These are phyloP conservation scores for roundworm (Caenorhabditis elegans) DNA, from an alignment of 1,140 invertebrate genomes.

Conservation along the genomic window WBcel235 BX284602.5:365501-366000, in stretches of 20 bases:
- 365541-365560: conserved; percentile 61
- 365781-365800: conserved; percentile 62
- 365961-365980: conserved; percentile 65
- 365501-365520: conserved; percentile 49
- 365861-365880: background rate
- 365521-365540: conserved; percentile 61
- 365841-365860: background rate
- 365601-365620: conserved; percentile 61
- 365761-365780: conserved; percentile 40
- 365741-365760: conserved; percentile 57
- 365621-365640: conserved; percentile 60
- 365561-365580: conserved; percentile 63
- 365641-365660: conserved; percentile 60
- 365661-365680: conserved; percentile 56
- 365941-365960: conserved; percentile 43
- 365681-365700: background rate
- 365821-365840: conserved; percentile 55
- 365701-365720: conserved; percentile 54
- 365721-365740: conserved; percentile 51
- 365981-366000: conserved; percentile 64
- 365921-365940: background rate
- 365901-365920: background rate
- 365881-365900: background rate
- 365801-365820: conserved; percentile 60
- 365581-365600: conserved; percentile 60